Conservation (phyloP, 2,797 vertebrate species). For the Australoheros facetus region DNA sequence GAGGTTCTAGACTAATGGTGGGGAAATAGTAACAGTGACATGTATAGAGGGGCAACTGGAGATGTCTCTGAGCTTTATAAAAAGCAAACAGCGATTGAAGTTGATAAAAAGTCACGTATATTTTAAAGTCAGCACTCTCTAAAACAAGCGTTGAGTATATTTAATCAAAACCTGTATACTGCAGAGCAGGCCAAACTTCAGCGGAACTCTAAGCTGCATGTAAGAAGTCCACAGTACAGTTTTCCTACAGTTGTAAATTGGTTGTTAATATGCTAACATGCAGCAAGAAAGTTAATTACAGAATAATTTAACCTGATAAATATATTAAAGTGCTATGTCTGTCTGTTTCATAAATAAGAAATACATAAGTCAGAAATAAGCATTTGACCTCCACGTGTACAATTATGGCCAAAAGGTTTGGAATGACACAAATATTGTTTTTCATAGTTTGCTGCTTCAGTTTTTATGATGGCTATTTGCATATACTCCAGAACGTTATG, state of each 20-base stretch:
- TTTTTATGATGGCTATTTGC: no score
- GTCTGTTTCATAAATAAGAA: no score
- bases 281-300: no score
- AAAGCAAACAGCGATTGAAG: neutral
- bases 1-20: no score
- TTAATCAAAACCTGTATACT: no score
- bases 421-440: no score
- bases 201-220: no score
- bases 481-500: no score
- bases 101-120: rapidly evolving
- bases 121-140: neutral
- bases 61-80: neutral
- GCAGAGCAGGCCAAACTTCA: no score
- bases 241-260: neutral
- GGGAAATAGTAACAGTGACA: neutral
- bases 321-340: neutral
- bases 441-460: no score
- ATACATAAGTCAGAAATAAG: neutral
- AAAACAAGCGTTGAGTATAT: neutral
- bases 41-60: neutral
- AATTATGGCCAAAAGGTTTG: no score
- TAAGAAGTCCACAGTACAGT: no score
- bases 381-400: neutral
- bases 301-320: neutral
- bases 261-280: neutral